phyloP scores from a whole-genome alignment of 2,113 vertebrate species.

The Varanus salvator region DNA sequence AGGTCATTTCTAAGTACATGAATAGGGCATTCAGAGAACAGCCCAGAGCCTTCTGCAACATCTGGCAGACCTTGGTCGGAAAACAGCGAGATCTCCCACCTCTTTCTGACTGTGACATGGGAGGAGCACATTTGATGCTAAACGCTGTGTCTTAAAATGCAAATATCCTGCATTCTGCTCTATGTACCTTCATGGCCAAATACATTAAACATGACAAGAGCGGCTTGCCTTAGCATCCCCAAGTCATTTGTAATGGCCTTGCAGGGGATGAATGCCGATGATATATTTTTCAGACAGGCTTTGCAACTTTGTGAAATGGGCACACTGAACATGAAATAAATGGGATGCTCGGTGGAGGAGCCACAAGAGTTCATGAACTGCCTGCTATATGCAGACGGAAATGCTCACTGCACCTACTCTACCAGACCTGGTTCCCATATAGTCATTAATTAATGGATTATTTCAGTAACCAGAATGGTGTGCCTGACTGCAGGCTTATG shows the following conservation, averaged over 20 bases:
- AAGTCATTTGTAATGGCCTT: conserved; percentile 46
- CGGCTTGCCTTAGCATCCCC: conserved; percentile 35
- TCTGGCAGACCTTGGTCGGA: neutral
- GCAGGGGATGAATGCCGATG: conserved; percentile 14
- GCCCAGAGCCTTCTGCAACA: too few relatives aligned
- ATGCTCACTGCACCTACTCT: neutral
- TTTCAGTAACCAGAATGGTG: neutral
- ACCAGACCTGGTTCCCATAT: neutral
- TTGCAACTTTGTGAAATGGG: conserved; percentile 34
- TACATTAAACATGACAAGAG: conserved; percentile 32
- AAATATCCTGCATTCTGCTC: conserved; percentile 15
- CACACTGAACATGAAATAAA: neutral
- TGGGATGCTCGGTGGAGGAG: conserved; percentile 17
- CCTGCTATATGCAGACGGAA: neutral
- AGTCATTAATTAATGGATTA: neutral
- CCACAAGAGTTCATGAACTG: conserved; percentile 12
- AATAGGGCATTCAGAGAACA: too few relatives aligned
- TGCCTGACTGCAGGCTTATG: neutral
- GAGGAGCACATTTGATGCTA: conserved; percentile 20
- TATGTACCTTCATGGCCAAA: conserved; percentile 32
- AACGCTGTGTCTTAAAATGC: conserved; percentile 30
- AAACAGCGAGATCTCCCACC: too few relatives aligned
- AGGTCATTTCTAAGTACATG: neutral
- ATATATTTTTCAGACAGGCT: neutral
- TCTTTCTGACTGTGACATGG: neutral